Conservation (phyloP, 2,113 vertebrate species). For the Pachyramphus minor region DNA sequence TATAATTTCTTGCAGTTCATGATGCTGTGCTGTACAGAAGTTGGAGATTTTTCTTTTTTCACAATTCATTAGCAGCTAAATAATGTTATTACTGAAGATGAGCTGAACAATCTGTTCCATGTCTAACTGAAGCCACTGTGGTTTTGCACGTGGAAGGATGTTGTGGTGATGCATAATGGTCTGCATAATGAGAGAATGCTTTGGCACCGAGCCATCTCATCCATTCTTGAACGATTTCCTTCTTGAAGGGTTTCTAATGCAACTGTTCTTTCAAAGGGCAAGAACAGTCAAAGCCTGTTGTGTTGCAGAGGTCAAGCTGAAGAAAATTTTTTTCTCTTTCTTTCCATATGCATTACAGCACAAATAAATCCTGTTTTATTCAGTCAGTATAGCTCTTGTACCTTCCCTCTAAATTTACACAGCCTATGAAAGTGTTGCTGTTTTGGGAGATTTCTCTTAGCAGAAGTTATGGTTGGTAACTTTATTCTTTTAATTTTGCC, state of each 20-base stretch:
- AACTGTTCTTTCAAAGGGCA: neutral
- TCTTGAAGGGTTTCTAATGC: neutral
- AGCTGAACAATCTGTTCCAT: neutral
- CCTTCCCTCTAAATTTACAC: neutral
- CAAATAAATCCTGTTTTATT: neutral
- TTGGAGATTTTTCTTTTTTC: neutral
- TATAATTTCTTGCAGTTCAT: neutral
- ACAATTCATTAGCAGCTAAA: neutral
- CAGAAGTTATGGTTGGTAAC: neutral
- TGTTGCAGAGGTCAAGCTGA: neutral
- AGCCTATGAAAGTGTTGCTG: neutral
- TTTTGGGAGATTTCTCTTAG: neutral
- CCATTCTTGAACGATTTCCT: neutral
- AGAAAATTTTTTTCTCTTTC: neutral
- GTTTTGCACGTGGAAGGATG: neutral
- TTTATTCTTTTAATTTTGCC: neutral
- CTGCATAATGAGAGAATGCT: neutral
- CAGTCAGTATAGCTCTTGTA: neutral
- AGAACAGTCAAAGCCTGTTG: neutral
- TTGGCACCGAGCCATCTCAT: neutral
- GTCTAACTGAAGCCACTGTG: neutral
- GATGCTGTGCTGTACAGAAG: neutral
- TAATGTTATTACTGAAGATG: neutral
- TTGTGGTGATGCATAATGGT: neutral
- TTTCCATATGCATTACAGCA: neutral